Evolutionary conservation across 2,797 vertebrate species (phyloP), one percentile per base, ranked within the genome.

Genomic region (Sparidentex hasta): DNA sequence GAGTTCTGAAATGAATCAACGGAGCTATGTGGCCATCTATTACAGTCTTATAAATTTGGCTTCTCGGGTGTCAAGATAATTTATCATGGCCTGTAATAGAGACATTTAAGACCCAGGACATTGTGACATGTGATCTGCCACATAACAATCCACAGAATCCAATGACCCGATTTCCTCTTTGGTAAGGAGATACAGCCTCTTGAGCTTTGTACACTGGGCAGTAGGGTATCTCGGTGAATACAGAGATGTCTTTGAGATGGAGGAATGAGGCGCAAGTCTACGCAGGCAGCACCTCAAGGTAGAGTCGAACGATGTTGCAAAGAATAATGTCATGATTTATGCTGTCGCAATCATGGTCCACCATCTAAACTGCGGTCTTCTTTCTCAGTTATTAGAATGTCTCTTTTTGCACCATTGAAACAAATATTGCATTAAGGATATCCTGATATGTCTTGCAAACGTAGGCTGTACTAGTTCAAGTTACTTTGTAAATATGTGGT

Each of bases 81-180:
- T 90, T 80, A 82, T 94, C 85, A 88, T 75, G 81, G 74, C 58
- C 81, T 71, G 65, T 82, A 84, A 91, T 71, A 61, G 74, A 88
- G 78, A 89, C 77, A 84, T 88, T 88, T 67, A 87, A 85, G 76
- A 91, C 79, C 51, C 65, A 38, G 85, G 70, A 89, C 78, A 88
- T 83, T 57, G 57, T 89, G 87, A 85, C 88, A 87, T 87, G 87
- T 66, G 86, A 92, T 88, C 88, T 85, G 76, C 71, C 61, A 73
- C 74, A 77, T 78, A 91, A 88, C 80, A 88, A 91, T 85, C 78
- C 73, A 76, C 74, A 85, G 77, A 91, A 90, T 87, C 78, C 81
- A 79, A 56, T 90, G 89, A 92, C 90, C 80, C n/a, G 54, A 74
- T 92, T 92, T 83, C 69, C 81, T 73, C 71, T 69, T 64, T 81